phyloP scores from a whole-genome alignment of 2,113 vertebrate genomes.

The Procavia capensis region DNA sequence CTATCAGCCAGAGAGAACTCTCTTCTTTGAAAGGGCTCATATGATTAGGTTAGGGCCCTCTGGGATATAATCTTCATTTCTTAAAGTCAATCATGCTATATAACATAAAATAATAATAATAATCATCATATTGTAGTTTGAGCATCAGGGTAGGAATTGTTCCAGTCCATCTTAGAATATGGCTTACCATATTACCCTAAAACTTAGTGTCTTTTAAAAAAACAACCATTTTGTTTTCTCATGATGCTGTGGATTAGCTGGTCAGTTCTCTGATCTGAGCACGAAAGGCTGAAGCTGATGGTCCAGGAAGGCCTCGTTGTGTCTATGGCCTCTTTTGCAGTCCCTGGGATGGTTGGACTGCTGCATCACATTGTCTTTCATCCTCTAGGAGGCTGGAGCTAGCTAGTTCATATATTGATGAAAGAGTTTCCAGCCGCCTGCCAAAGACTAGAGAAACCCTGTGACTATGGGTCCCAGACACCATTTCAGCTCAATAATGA shows the following conservation, averaged over 20 bases:
- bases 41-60: neutral
- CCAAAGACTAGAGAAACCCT: too few relatives aligned
- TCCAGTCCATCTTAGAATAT: neutral
- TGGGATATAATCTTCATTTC: neutral
- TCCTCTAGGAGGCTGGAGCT: neutral
- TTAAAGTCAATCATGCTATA: neutral
- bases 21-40: neutral
- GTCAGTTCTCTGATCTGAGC: neutral
- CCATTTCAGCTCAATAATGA: too few relatives aligned
- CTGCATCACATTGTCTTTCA: neutral
- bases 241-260: neutral
- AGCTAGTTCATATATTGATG: neutral
- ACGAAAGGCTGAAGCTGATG: neutral
- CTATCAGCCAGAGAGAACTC: conserved; percentile 11
- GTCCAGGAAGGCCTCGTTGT: neutral
- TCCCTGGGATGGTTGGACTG: neutral
- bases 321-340: neutral
- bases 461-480: too few relatives aligned
- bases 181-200: neutral
- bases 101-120: neutral
- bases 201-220: neutral
- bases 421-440: neutral
- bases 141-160: neutral
- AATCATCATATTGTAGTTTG: neutral
- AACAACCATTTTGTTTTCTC: neutral